Evolutionary conservation across 2,797 vertebrate genomes (phyloP).

Genomic region (Cynopterus sphinx): DNA sequence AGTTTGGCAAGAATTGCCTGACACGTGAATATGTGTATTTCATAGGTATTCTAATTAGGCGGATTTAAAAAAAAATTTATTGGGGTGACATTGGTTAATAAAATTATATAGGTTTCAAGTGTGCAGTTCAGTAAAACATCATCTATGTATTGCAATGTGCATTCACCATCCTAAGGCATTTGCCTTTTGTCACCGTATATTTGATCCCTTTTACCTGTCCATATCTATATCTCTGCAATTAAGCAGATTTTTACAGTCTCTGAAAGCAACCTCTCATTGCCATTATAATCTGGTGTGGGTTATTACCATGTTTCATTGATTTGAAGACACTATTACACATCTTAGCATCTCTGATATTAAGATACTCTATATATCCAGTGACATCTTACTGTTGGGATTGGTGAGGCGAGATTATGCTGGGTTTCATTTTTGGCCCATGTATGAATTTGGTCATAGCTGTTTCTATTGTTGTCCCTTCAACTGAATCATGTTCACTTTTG

Average conservation of each 20-base stretch:
- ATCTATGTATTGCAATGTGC: too few species aligned
- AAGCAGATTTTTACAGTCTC: neutral
- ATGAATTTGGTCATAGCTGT: neutral
- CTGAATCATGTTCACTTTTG: neutral
- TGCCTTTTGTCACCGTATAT: too few species aligned
- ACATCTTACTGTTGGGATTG: neutral
- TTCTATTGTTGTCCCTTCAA: neutral
- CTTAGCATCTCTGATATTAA: neutral
- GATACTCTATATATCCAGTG: neutral
- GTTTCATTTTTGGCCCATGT: neutral
- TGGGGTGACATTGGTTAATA: too few species aligned
- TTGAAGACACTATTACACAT: neutral
- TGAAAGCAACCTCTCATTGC: neutral
- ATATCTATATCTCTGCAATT: neutral
- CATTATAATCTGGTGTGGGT: neutral
- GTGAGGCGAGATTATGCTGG: neutral
- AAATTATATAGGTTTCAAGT: too few species aligned
- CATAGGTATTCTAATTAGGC: neutral
- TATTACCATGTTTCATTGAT: neutral
- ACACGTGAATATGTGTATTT: neutral
- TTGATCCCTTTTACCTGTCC: too few species aligned
- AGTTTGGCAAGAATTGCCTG: neutral
- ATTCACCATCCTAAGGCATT: too few species aligned
- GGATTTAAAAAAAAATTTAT: neutral
- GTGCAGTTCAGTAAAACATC: too few species aligned